These are phyloP conservation scores for Brevimyrus niger DNA, from an alignment of 2,113 vertebrate species.

Conservation along the genomic window DNA sequence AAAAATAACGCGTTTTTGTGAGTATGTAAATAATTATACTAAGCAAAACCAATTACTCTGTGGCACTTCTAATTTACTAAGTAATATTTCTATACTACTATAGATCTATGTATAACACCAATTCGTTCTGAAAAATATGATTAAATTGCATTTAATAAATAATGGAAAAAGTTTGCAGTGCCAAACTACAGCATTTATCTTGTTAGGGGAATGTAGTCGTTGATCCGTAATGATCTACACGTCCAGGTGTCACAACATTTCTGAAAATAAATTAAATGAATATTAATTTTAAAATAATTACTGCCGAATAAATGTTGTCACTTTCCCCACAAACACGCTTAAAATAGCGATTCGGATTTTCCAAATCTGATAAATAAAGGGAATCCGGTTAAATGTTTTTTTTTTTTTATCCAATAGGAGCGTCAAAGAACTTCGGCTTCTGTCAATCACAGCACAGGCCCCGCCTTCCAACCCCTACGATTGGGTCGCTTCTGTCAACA, in stretches of 20 bases:
- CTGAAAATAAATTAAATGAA: conserved; percentile 11
- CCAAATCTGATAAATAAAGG: conserved; percentile 23
- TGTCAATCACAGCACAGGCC: conserved; percentile 32
- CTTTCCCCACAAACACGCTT: conserved; percentile 16
- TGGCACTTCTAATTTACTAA: not conserved
- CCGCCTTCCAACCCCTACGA: conserved; percentile 41
- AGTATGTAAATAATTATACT: not conserved
- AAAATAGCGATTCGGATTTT: not conserved
- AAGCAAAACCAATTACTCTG: not conserved
- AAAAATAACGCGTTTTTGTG: not conserved
- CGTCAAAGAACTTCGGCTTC: conserved; percentile 39
- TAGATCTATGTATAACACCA: not conserved
- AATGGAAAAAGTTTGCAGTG: not conserved
- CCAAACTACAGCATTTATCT: not conserved
- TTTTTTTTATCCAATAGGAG: conserved; percentile 45
- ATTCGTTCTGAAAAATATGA: not conserved
- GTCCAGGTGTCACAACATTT: conserved; percentile 1
- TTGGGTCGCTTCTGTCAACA: conserved; percentile 47
- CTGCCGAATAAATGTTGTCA: not conserved
- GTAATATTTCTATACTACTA: not conserved
- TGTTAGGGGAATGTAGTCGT: not conserved
- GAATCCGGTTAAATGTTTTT: conserved; percentile 33
- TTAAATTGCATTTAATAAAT: conserved; percentile 6
- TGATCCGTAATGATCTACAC: not conserved
- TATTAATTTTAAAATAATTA: not conserved